Base-by-base conservation (phyloP, 2,888 invertebrate species). In the Herminia tarsipennalis region DNA sequence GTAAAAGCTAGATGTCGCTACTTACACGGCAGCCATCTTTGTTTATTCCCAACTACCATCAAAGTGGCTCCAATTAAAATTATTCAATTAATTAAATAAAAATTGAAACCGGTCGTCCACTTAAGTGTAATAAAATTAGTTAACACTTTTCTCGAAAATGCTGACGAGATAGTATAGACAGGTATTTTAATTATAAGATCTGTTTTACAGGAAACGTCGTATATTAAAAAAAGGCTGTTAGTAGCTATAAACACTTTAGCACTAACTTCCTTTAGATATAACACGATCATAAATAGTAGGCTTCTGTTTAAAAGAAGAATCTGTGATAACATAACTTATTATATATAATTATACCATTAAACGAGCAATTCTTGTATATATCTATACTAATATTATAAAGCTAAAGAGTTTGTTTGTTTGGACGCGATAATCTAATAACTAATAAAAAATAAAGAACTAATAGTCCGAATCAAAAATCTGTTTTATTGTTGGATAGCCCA, bases 41-140 rank as follows among this genome's bases (percentile, higher is more conserved):
- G 20, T 49, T 37, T 41, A 18, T 39, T 39, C 39, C 30, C 48
- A 49, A 35, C 30, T 25, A 18, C 22, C 8, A 14, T 24, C 22
- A 43, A 49, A 43, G 35, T 17, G 49, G 33, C 16, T 34, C 51
- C 41, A 61, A 61, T 65, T 62, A 56, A 65, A 52, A 49, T 62
- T 39, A 46, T 45, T 51, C 41, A 13, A 52, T 61, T 66, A 61
- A 61, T 61, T 56, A 61, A 25, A 28, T 37, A 28, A 43, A 51
- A 54, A 46, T 27, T 32, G 10, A 13, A 45, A 52, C 57, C 22
- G 14, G 12, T 29, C 21, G n/a, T 27, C 34, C 25, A 45, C 29
- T 41, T 17, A 10, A 28, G 29, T 43, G 14, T 39, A 38, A 38
- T 58, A 40, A 28, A 55, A 53, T 55, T 46, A 32, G 40, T 51